phyloP scores from a whole-genome alignment of 1,140 invertebrate species.

The Drosophila orosa region DNA sequence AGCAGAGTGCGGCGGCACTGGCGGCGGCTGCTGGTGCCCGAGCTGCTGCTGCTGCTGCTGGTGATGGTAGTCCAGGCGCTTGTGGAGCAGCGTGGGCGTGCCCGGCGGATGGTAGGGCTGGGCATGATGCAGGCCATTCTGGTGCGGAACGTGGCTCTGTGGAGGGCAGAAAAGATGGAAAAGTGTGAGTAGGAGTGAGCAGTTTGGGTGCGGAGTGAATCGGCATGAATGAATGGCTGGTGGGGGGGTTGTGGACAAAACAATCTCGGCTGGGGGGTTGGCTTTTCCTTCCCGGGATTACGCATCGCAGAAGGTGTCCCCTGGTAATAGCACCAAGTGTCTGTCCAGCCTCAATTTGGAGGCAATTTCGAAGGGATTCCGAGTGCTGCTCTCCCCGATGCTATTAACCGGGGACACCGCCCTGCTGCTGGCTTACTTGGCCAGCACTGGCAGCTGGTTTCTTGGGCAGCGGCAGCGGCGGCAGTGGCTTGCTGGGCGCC shows the following conservation, averaged over 20 bases:
- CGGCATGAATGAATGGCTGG: slow-evolving; percentile 30
- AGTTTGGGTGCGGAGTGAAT: neutral
- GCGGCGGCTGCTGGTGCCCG: slow-evolving; percentile 62
- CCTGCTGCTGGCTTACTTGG: slow-evolving; percentile 52
- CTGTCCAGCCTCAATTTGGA: neutral
- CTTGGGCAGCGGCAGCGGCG: slow-evolving; percentile 71
- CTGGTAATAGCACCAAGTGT: neutral
- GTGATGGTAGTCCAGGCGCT: slow-evolving; percentile 64
- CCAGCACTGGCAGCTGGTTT: slow-evolving; percentile 43
- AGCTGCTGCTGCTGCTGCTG: neutral
- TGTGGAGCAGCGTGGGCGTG: slow-evolving; percentile 69
- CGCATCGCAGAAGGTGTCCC: neutral
- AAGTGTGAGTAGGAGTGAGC: neutral
- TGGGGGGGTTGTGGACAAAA: slow-evolving; percentile 46
- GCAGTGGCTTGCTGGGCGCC: slow-evolving; percentile 74
- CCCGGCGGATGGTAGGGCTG: slow-evolving; percentile 78
- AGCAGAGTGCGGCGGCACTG: slow-evolving; percentile 73
- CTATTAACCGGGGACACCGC: slow-evolving; percentile 2
- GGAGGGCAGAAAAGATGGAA: neutral
- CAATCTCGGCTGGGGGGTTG: slow-evolving; percentile 55
- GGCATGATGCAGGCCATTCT: slow-evolving; percentile 75
- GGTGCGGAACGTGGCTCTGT: slow-evolving; percentile 61
- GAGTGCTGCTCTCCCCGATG: neutral
- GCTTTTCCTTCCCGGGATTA: slow-evolving; percentile 51
- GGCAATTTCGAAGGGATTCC: neutral